Evolutionary conservation across 2,888 invertebrate genomes (phyloP).

Genomic region (Trichopria drosophilae): DNA sequence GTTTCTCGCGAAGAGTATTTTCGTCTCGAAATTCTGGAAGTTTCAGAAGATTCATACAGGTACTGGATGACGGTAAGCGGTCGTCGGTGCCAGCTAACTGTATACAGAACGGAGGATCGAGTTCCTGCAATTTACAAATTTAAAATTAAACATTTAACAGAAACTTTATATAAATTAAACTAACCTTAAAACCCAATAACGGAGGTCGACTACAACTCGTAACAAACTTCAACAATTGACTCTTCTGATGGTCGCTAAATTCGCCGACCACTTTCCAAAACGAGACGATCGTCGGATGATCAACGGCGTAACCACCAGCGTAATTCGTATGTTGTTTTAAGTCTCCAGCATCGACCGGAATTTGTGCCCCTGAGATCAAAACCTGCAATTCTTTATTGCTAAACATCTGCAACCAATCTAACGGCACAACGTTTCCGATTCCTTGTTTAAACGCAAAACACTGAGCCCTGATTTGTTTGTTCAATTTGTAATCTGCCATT

Average conservation of each 20-base stretch:
- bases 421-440: constrained; percentile 84
- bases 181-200: constrained; percentile 93
- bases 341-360: constrained; percentile 91
- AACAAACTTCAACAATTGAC: constrained; percentile 93
- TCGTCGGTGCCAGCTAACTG: constrained; percentile 89
- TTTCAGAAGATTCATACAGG: constrained; percentile 97
- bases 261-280: constrained; percentile 89
- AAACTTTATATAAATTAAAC: not conserved
- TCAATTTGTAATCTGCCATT: constrained; percentile 94
- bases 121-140: constrained; percentile 65
- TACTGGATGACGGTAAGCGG: constrained; percentile 93
- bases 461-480: constrained; percentile 84
- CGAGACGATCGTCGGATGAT: constrained; percentile 80
- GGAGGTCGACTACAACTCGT: constrained; percentile 98
- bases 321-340: constrained; percentile 86
- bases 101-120: constrained; percentile 95
- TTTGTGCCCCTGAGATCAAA: constrained; percentile 93
- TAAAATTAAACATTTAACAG: not conserved
- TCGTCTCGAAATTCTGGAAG: constrained; percentile 87
- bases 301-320: constrained; percentile 79
- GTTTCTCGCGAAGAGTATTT: constrained; percentile 75
- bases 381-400: constrained; percentile 92
- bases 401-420: constrained; percentile 95
- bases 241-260: constrained; percentile 81
- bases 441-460: constrained; percentile 88